These are phyloP conservation scores for Achroia grisella DNA, from an alignment of 1,140 invertebrate species.

Conservation along the genomic window DNA sequence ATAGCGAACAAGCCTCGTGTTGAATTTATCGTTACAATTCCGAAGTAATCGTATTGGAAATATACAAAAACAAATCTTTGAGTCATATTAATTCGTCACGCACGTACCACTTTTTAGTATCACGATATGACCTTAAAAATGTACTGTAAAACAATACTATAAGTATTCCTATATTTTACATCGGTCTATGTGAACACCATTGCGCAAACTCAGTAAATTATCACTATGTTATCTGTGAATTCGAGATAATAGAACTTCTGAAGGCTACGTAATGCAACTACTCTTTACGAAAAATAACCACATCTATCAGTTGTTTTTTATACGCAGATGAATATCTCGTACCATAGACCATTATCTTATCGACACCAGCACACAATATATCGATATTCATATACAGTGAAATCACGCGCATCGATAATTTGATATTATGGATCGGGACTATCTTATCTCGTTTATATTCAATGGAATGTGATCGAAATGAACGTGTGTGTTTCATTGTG, in stretches of 20 bases:
- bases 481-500: slow-evolving; percentile 20
- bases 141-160: too few species aligned
- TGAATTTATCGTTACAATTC: too few species aligned
- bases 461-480: slow-evolving; percentile 35
- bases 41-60: too few species aligned
- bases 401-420: slow-evolving; percentile 54
- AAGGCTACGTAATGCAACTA: slow-evolving; percentile 16
- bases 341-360: slow-evolving; percentile 42
- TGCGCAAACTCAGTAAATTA: slow-evolving; percentile 22
- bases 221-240: slow-evolving; percentile 17
- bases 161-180: background rate
- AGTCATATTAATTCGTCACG: too few species aligned
- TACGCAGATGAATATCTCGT: slow-evolving; percentile 33
- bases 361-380: slow-evolving; percentile 34
- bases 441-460: slow-evolving; percentile 49
- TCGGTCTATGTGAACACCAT: slow-evolving; percentile 7
- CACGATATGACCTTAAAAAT: too few species aligned
- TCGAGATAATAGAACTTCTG: slow-evolving; percentile 27
- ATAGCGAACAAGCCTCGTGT: too few species aligned
- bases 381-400: slow-evolving; percentile 30
- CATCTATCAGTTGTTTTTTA: slow-evolving; percentile 18
- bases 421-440: slow-evolving; percentile 37
- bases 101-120: too few species aligned
- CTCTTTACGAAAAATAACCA: slow-evolving; percentile 1
- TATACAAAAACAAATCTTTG: too few species aligned